These are phyloP conservation scores for Atlantisia rogersi DNA, from an alignment of 2,113 vertebrate species.

Conservation along the genomic window DNA sequence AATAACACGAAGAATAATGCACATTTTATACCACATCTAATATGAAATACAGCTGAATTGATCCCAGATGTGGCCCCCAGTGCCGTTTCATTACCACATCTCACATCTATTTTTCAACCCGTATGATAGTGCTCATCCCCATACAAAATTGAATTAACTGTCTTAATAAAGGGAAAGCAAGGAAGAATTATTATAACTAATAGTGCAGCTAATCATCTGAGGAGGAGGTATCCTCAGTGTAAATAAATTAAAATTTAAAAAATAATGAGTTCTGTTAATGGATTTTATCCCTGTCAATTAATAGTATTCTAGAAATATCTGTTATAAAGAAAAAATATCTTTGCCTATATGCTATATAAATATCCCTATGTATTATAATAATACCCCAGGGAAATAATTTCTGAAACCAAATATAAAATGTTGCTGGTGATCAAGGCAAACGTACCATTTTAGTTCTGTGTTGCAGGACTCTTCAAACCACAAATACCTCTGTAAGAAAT, in stretches of 20 bases:
- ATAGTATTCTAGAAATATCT: neutral
- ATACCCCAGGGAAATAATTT: neutral
- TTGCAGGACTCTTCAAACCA: neutral
- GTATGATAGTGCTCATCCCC: neutral
- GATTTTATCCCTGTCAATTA: conserved; percentile 34
- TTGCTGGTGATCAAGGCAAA: neutral
- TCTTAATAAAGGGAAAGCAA: conserved; percentile 51
- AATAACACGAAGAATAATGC: neutral
- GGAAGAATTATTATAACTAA: conserved; percentile 46
- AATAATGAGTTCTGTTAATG: conserved; percentile 38
- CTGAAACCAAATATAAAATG: neutral
- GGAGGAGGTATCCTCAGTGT: conserved; percentile 23
- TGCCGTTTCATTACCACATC: neutral
- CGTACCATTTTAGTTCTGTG: neutral
- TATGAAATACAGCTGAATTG: neutral
- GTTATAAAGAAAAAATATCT: conserved; percentile 5
- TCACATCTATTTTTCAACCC: neutral
- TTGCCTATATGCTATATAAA: neutral
- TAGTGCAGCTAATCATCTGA: conserved; percentile 45
- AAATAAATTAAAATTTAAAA: conserved; percentile 65
- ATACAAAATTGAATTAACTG: conserved; percentile 29
- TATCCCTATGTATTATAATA: neutral
- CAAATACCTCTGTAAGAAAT: neutral
- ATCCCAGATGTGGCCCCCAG: neutral
- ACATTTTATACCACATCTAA: neutral